These are phyloP conservation scores for Lathronympha strigana DNA, from an alignment of 2,888 invertebrate species.

Conservation along the genomic window DNA sequence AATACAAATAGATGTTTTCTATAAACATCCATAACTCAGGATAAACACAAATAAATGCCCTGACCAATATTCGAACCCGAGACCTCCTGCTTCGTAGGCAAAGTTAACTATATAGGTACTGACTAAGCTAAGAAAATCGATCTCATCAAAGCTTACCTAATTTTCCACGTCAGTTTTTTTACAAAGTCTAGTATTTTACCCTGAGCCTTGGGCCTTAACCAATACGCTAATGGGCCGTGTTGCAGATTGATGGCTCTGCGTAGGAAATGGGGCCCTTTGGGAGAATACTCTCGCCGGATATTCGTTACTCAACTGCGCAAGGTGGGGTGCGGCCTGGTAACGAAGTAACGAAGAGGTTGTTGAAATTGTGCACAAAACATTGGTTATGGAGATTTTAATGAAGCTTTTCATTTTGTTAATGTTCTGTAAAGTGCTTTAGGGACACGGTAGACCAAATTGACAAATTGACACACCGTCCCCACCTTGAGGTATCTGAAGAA, in stretches of 20 bases:
- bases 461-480: too few relatives aligned
- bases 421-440: too few relatives aligned
- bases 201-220: neutral
- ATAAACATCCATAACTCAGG: too few relatives aligned
- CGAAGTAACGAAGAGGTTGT: neutral
- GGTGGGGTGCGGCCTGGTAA: conserved; percentile 20
- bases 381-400: neutral
- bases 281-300: conserved; percentile 25
- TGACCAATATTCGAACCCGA: too few relatives aligned
- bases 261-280: conserved; percentile 16
- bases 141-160: neutral
- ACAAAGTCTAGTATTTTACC: neutral
- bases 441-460: too few relatives aligned
- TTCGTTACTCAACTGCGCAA: conserved; percentile 27
- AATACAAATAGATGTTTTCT: too few relatives aligned
- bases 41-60: too few relatives aligned
- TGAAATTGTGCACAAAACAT: neutral
- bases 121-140: too few relatives aligned
- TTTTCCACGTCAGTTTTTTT: neutral
- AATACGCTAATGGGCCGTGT: conserved; percentile 29
- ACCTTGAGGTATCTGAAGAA: too few relatives aligned
- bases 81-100: too few relatives aligned
- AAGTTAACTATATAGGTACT: too few relatives aligned
- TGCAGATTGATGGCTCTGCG: conserved; percentile 11
- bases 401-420: neutral